Percentiles rank a stretch among this genome's conserved stretches.
phyloP scores from a whole-genome alignment of 2,113 vertebrate species.

The Amphiprion ocellaris region DNA sequence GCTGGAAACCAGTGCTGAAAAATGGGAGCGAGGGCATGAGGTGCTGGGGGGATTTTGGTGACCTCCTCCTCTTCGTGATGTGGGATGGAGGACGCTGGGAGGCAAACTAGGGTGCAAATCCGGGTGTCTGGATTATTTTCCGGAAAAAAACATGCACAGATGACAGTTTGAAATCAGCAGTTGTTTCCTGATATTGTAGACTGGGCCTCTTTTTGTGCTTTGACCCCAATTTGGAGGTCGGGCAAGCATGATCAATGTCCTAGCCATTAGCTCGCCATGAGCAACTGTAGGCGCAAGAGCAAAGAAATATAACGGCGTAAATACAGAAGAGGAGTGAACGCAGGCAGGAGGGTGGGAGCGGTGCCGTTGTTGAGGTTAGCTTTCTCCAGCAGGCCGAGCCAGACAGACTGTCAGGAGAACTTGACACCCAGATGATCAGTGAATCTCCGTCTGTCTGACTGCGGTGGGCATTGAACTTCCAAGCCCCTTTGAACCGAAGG shows the following conservation, averaged over 20 bases:
- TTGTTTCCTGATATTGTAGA: conserved; percentile 64
- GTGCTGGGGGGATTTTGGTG: conserved; percentile 40
- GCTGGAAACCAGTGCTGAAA: conserved; percentile 45
- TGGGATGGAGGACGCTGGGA: conserved; percentile 65
- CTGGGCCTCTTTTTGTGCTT: conserved; percentile 73
- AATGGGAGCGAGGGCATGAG: conserved; percentile 31
- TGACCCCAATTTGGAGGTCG: conserved; percentile 86
- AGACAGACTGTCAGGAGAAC: conserved; percentile 74
- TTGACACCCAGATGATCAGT: conserved; percentile 66
- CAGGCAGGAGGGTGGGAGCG: conserved; percentile 19
- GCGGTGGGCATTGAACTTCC: conserved; percentile 65
- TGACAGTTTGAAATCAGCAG: conserved; percentile 58
- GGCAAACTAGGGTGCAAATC: conserved; percentile 49
- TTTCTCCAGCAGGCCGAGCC: conserved; percentile 60
- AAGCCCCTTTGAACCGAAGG: conserved; percentile 43
- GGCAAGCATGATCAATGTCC: conserved; percentile 80
- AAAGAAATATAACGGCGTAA: conserved; percentile 42
- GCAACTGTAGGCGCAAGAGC: conserved; percentile 35
- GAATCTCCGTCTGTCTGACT: conserved; percentile 61
- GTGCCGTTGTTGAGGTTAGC: conserved; percentile 40
- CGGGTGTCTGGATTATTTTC: conserved; percentile 40
- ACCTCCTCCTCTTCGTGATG: conserved; percentile 51
- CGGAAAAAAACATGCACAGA: conserved; percentile 59
- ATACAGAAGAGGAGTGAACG: conserved; percentile 45
- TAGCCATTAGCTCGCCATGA: conserved; percentile 74